phyloP scores from a whole-genome alignment of 1,140 invertebrate species.

The Bombus pascuorum region DNA sequence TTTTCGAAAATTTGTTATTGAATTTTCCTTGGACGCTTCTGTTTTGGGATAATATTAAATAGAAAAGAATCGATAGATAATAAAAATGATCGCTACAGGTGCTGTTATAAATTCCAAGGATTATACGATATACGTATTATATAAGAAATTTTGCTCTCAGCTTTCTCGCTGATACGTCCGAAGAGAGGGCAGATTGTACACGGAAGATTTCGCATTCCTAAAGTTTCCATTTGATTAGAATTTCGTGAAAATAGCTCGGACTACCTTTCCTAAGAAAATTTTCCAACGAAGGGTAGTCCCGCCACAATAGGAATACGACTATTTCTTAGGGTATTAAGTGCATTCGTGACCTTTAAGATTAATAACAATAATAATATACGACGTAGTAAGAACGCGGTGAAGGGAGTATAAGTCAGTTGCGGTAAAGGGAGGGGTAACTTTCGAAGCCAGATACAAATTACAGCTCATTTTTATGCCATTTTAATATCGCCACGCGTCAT shows the following conservation, averaged over 20 bases:
- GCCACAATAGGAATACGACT: conserved; percentile 72
- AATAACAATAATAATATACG: conserved; percentile 77
- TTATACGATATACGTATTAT: too few relatives aligned
- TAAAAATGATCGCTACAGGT: too few relatives aligned
- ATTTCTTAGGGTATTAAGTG: conserved; percentile 78
- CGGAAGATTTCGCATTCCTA: neutral
- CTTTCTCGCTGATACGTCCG: too few relatives aligned
- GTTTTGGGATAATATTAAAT: too few relatives aligned
- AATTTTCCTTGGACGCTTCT: too few relatives aligned
- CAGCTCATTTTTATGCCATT: conserved; percentile 83
- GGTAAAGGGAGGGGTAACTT: conserved; percentile 65
- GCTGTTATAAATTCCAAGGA: too few relatives aligned
- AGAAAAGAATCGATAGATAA: too few relatives aligned
- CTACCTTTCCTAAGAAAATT: conserved; percentile 32
- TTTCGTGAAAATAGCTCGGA: conserved; percentile 1
- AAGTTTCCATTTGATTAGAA: neutral
- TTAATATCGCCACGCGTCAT: conserved; percentile 82
- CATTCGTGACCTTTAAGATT: conserved; percentile 75
- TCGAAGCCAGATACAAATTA: conserved; percentile 81
- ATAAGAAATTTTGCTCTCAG: too few relatives aligned
- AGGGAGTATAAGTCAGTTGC: conserved; percentile 33
- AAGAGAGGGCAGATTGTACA: too few relatives aligned
- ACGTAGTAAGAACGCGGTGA: conserved; percentile 34
- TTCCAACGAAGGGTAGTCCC: conserved; percentile 30
- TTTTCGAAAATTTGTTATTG: too few relatives aligned